Percentiles rank a stretch among this genome's conserved stretches.
Evolutionary conservation across 2,113 vertebrate species (phyloP).

Genomic region (Podarcis muralis): DNA sequence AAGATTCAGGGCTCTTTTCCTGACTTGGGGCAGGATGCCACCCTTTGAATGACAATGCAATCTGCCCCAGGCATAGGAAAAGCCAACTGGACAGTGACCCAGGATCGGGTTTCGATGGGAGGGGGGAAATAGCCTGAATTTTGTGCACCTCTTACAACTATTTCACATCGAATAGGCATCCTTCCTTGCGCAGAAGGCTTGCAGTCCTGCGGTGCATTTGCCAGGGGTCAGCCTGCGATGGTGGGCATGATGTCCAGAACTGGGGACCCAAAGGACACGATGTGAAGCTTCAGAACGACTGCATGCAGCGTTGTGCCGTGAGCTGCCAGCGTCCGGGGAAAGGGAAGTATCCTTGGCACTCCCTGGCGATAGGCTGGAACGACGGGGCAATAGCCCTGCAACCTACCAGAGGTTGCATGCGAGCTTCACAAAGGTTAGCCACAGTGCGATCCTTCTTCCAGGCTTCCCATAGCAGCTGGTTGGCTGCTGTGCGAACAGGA

Average conservation of each 20-base stretch:
- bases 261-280: background rate
- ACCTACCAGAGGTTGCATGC: too few species aligned
- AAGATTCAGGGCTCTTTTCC: background rate
- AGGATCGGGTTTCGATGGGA: background rate
- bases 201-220: background rate
- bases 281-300: background rate
- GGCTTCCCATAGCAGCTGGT: too few species aligned
- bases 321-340: too few species aligned
- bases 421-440: too few species aligned
- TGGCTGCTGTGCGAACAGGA: too few species aligned
- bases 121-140: background rate
- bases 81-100: accelerated
- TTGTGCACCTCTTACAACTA: background rate
- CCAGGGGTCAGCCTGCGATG: too few species aligned
- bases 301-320: too few species aligned
- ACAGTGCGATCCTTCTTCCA: too few species aligned
- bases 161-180: background rate
- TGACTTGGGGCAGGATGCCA: constrained; percentile 4
- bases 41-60: constrained; percentile 20
- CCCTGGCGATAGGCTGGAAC: too few species aligned
- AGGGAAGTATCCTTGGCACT: too few species aligned
- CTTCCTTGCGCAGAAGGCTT: background rate
- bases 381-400: too few species aligned
- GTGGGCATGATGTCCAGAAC: background rate
- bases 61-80: background rate